A percentile compares a stretch with the other conserved stretches of the same genome.
Evolutionary conservation across 2,888 invertebrate genomes (phyloP).

Genomic region (Ormyrus pomaceus): DNA sequence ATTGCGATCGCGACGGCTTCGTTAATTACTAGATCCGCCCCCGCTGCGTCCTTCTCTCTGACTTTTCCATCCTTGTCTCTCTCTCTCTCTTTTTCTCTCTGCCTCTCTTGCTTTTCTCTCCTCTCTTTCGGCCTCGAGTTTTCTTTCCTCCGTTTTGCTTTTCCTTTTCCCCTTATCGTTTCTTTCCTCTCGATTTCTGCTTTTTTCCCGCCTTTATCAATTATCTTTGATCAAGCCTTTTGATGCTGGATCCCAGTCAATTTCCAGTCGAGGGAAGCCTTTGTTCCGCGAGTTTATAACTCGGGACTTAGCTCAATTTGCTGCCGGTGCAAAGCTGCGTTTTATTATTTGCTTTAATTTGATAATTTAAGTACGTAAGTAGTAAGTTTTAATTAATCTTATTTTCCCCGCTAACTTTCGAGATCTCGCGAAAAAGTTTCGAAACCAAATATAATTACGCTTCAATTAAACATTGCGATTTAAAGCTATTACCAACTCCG

Average conservation of each 20-base stretch:
- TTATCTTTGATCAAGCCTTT: conserved; percentile 39
- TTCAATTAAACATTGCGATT: no score
- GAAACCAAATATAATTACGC: no score
- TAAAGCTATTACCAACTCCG: no score
- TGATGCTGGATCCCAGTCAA: background rate
- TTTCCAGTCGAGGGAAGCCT: background rate
- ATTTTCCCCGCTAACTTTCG: no score
- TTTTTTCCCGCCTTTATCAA: conserved; percentile 28
- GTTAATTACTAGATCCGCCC: conserved; percentile 70
- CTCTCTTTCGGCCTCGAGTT: conserved; percentile 17
- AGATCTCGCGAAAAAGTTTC: no score
- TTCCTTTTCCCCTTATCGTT: background rate
- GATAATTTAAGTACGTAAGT: no score
- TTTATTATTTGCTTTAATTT: background rate
- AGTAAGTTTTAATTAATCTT: no score
- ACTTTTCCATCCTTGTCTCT: conserved; percentile 38
- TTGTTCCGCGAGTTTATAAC: no score
- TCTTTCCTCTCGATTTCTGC: background rate
- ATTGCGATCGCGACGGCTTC: conserved; percentile 71
- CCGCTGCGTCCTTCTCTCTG: conserved; percentile 43
- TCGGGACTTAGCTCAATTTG: background rate
- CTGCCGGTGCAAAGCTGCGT: background rate
- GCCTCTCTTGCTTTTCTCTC: conserved; percentile 38
- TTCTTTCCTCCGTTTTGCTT: background rate
- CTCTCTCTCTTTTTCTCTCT: conserved; percentile 36